These are phyloP conservation scores for Himalopsyche anomala DNA, from an alignment of 2,888 invertebrate species.

Conservation along the genomic window DNA sequence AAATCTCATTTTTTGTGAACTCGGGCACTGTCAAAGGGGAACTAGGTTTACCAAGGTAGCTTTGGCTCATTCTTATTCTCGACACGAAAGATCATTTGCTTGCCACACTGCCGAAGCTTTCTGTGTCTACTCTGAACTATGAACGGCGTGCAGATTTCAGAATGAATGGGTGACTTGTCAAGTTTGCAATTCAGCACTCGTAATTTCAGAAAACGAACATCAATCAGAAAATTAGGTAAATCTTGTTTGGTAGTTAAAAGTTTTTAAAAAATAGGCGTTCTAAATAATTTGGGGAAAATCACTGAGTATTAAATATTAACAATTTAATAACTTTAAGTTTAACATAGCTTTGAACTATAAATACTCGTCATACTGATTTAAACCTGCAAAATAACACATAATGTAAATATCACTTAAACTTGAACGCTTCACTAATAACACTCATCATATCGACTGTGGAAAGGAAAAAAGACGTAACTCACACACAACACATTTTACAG, in stretches of 20 bases:
- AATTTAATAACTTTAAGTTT: too few species aligned
- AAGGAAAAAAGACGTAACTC: too few species aligned
- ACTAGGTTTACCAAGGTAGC: background rate
- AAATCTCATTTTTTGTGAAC: background rate
- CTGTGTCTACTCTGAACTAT: background rate
- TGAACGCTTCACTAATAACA: too few species aligned
- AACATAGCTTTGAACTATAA: too few species aligned
- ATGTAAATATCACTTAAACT: too few species aligned
- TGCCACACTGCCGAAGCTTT: conserved; percentile 7
- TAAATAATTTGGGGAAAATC: too few species aligned
- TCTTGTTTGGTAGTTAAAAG: background rate
- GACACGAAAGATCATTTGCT: conserved; percentile 3
- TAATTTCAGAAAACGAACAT: background rate
- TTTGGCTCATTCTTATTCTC: conserved; percentile 52
- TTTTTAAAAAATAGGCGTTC: too few species aligned
- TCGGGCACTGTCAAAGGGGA: background rate
- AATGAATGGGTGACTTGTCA: background rate
- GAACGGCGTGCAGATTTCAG: conserved; percentile 9
- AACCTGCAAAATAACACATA: too few species aligned
- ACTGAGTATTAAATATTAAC: too few species aligned
- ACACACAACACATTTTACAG: too few species aligned
- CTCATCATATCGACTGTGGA: too few species aligned
- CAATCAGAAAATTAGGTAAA: background rate
- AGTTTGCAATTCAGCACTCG: background rate
- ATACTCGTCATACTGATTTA: too few species aligned